Percentiles rank a stretch among this genome's conserved stretches.
These are phyloP conservation scores for Baronia brevicornis DNA, from an alignment of 2,888 invertebrate species.

Conservation along the genomic window DNA sequence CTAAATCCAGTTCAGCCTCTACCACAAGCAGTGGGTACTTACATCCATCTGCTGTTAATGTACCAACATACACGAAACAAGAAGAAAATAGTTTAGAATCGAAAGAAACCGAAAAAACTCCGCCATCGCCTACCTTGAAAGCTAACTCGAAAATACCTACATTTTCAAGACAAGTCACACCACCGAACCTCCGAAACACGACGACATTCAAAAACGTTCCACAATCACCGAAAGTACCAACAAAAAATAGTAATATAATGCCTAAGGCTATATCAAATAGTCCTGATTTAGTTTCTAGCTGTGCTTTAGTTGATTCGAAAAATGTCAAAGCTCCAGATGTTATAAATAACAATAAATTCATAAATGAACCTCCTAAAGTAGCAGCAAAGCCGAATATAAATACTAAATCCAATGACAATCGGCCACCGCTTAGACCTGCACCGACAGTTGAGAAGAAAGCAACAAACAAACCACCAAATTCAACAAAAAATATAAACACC, in stretches of 20 bases:
- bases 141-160: conserved; percentile 66
- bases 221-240: conserved; percentile 50
- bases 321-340: conserved; percentile 78
- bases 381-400: conserved; percentile 58
- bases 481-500: conserved; percentile 44
- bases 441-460: conserved; percentile 58
- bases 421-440: conserved; percentile 53
- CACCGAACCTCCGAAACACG: conserved; percentile 65
- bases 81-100: conserved; percentile 27
- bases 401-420: conserved; percentile 52
- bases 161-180: conserved; percentile 63
- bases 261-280: conserved; percentile 71
- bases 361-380: conserved; percentile 62
- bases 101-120: conserved; percentile 47
- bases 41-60: conserved; percentile 82
- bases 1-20: conserved; percentile 74
- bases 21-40: conserved; percentile 84
- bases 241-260: conserved; percentile 40
- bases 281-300: conserved; percentile 84
- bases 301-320: conserved; percentile 70
- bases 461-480: conserved; percentile 36
- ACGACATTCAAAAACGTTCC: conserved; percentile 58
- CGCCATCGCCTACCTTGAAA: conserved; percentile 58
- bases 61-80: conserved; percentile 65
- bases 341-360: conserved; percentile 68